These are phyloP conservation scores for Protobothrops mucrosquamatus DNA, from an alignment of 2,113 vertebrate genomes.

Conservation along the genomic window DNA sequence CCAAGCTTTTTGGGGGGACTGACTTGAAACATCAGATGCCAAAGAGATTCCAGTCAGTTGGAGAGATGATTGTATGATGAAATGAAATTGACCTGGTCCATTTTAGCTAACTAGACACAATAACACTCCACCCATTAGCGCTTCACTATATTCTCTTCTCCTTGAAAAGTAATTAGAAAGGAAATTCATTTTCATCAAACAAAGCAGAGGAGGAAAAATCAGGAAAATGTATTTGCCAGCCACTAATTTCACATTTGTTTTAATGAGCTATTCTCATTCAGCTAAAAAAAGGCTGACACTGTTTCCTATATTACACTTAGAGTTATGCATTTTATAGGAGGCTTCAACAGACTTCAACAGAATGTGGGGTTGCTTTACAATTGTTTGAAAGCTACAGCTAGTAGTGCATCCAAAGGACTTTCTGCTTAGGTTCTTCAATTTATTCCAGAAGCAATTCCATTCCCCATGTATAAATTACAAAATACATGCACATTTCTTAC, in stretches of 20 bases:
- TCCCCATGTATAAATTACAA: not conserved
- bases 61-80: not conserved
- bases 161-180: not conserved
- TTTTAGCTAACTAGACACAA: not conserved
- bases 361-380: not conserved
- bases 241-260: not conserved
- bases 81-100: not conserved
- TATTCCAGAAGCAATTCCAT: not conserved
- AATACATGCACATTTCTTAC: not conserved
- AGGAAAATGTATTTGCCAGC: not conserved
- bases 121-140: not conserved
- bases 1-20: not conserved
- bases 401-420: not conserved
- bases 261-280: not conserved
- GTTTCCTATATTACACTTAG: not conserved
- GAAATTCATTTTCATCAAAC: fast-evolving
- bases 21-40: too few relatives aligned
- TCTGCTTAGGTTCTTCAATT: constrained; percentile 5
- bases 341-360: not conserved
- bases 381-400: not conserved
- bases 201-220: not conserved
- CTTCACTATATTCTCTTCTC: not conserved
- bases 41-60: not conserved
- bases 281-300: not conserved
- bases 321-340: not conserved